A percentile compares a stretch with the other conserved stretches of the same genome.
Evolutionary conservation across 2,113 vertebrate species (phyloP).

Genomic region (Clupea harengus): DNA sequence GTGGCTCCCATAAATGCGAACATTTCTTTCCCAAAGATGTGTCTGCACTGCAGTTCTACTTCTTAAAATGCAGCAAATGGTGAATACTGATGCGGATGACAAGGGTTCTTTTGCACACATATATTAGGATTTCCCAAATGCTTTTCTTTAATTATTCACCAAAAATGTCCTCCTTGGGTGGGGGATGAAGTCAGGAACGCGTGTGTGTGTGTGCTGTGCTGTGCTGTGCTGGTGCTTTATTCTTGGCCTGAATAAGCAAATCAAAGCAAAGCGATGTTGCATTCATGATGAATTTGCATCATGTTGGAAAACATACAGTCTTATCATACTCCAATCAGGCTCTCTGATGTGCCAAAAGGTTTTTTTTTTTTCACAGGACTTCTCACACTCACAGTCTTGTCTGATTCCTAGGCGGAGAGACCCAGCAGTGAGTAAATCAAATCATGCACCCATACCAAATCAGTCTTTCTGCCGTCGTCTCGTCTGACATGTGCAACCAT

Average conservation of each 20-base stretch:
- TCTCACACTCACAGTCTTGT: not conserved
- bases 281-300: not conserved
- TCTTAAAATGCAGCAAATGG: not conserved
- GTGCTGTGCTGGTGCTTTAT: not conserved
- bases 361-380: not conserved
- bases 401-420: not conserved
- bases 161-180: not conserved
- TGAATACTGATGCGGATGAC: constrained; percentile 10
- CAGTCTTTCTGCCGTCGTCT: not conserved
- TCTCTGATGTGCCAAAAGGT: not conserved
- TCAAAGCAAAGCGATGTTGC: not conserved
- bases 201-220: no score
- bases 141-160: constrained; percentile 27
- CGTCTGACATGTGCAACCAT: not conserved
- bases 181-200: not conserved
- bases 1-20: not conserved
- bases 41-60: constrained; percentile 1
- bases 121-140: not conserved
- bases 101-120: not conserved
- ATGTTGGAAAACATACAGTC: not conserved
- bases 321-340: not conserved
- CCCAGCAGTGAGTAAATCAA: not conserved
- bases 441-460: constrained; percentile 6
- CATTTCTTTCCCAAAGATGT: not conserved
- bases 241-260: not conserved